Conservation (phyloP, 2,797 vertebrate genomes). For the Peromyscus melanophrys region DNA sequence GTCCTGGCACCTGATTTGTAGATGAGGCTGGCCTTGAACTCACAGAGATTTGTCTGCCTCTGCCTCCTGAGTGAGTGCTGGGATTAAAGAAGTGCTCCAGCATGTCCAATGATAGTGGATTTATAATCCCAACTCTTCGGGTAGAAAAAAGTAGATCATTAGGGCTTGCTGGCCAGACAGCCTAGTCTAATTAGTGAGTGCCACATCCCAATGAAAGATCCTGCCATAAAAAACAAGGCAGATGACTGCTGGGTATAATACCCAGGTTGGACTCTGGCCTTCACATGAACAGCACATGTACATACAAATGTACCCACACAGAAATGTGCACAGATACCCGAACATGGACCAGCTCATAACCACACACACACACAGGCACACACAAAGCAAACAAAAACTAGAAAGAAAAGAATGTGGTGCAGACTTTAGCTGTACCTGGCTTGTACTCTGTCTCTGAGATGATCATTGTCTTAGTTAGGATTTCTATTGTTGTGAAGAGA, state of each 20-base stretch:
- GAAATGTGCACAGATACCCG: neutral
- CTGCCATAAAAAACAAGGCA: neutral
- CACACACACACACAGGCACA: neutral
- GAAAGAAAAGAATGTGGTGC: slow-evolving; percentile 3
- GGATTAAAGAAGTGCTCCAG: neutral
- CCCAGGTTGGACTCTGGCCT: neutral
- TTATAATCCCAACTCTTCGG: neutral
- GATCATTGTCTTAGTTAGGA: neutral
- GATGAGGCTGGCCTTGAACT: neutral
- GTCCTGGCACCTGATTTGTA: neutral
- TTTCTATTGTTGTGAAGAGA: neutral
- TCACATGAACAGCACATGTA: neutral
- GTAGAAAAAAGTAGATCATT: neutral
- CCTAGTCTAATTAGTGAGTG: neutral
- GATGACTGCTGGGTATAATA: neutral
- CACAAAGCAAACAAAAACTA: neutral
- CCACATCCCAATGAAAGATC: neutral
- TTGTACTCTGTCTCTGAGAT: neutral
- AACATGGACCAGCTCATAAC: neutral
- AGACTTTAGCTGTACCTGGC: neutral
- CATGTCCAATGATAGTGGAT: neutral
- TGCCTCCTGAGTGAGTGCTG: neutral
- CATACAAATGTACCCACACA: too few relatives aligned
- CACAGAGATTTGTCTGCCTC: neutral
- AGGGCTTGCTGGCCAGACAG: neutral